A percentile compares a stretch with the other conserved stretches of the same genome.
phyloP scores from a whole-genome alignment of 2,888 invertebrate genomes.

The Dendrolimus houi region DNA sequence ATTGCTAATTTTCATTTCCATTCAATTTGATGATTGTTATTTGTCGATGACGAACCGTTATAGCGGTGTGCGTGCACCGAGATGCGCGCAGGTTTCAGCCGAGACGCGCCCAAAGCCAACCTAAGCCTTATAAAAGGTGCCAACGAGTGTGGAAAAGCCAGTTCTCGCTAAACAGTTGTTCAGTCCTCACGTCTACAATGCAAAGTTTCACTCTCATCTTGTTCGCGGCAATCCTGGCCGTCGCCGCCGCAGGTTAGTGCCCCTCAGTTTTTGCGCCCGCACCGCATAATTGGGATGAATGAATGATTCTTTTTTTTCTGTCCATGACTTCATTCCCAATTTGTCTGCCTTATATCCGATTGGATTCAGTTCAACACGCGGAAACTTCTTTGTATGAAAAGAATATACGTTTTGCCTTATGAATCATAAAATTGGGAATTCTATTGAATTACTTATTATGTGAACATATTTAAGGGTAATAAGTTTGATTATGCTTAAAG shows the following conservation, averaged over 20 bases:
- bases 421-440: too few relatives aligned
- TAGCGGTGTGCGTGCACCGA: slow-evolving; percentile 29
- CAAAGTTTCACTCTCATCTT: slow-evolving; percentile 46
- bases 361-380: slow-evolving; percentile 10
- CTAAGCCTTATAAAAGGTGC: slow-evolving; percentile 45
- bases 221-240: slow-evolving; percentile 48
- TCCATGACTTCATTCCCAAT: slow-evolving; percentile 15
- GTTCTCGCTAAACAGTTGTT: slow-evolving; percentile 42
- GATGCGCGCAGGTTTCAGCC: slow-evolving; percentile 36
- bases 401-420: too few relatives aligned
- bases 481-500: too few relatives aligned
- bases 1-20: slow-evolving; percentile 23
- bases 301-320: slow-evolving; percentile 26
- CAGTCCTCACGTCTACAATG: slow-evolving; percentile 47
- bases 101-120: slow-evolving; percentile 23
- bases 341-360: slow-evolving; percentile 33
- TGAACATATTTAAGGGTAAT: too few relatives aligned
- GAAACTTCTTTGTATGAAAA: too few relatives aligned
- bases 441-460: too few relatives aligned
- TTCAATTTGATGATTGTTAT: slow-evolving; percentile 39
- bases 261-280: slow-evolving; percentile 50
- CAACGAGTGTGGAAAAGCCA: slow-evolving; percentile 39
- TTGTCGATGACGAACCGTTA: slow-evolving; percentile 49
- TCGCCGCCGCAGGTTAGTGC: slow-evolving; percentile 70
- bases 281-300: slow-evolving; percentile 11